Base-by-base conservation (phyloP, 2,797 vertebrate genomes). In the Typhlichthys subterraneus region DNA sequence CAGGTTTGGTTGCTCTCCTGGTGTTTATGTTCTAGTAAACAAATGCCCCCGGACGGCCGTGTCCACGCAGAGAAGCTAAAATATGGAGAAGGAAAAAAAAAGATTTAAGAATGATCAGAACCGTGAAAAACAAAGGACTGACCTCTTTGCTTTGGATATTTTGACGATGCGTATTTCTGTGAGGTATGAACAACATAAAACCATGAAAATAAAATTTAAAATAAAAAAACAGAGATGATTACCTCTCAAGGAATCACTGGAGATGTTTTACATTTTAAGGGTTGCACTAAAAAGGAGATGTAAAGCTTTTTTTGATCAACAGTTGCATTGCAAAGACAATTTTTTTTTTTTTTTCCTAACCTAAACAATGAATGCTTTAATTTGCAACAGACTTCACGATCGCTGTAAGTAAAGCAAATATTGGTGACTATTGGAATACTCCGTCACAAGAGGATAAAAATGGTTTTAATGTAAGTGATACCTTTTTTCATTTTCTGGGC, bases 381-480 rank as follows among this genome's bases (percentile, higher is more conserved):
- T 91, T 92, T 91, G 89, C 91, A 92, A 92, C 88, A 91, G 92
- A 93, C 92, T 87, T 90, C 91, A 91, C 84, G 90, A 89, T 86
- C 88, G 90, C 91, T 92, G 91, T 94, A 93, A 91, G 90, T 93
- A 92, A 86, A 90, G 89, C 87, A 89, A 89, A 92, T 89, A 84
- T 77, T 89, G 84, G 86, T 92, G 89, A 89, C 88, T 90, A 86
- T 91, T 90, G 93, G 92, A 92, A 89, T 92, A 88, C 85, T 90
- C 87, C 92, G 86, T 89, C 90, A 89, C 87, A 75, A 82, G 90
- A 94, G 91, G 92, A 92, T 91, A 82, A 91, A 81, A 89, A 88
- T 90, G 90, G 90, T 93, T 93, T 92, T 87, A 92, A 93, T 93
- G 92, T 94, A 94, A 94, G 92, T 93, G 90, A 93, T 90, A 89